Conservation (phyloP, 2,113 vertebrate species). For the Trematomus loennbergii region DNA sequence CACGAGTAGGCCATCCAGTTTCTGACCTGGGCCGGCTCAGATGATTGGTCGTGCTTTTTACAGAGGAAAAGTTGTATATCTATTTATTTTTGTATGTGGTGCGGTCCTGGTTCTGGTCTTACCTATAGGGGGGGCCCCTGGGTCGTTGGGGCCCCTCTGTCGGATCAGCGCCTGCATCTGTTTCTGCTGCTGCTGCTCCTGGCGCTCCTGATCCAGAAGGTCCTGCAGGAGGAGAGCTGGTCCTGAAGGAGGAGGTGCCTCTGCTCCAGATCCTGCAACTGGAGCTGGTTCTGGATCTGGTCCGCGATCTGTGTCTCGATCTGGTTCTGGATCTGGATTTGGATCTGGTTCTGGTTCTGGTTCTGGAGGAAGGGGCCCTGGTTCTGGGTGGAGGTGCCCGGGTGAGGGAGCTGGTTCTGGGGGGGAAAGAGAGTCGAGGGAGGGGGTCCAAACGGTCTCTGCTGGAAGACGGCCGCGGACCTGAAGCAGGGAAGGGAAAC, state of each 20-base stretch:
- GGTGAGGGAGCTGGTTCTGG: constrained; percentile 45
- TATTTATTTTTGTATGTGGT: too few relatives aligned
- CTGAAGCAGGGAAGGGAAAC: constrained; percentile 18
- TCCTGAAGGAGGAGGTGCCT: constrained; percentile 91
- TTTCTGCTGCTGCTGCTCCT: constrained; percentile 97
- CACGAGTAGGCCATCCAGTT: too few relatives aligned
- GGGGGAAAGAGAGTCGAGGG: constrained; percentile 74
- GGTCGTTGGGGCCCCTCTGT: constrained; percentile 81
- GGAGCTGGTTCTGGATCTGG: constrained; percentile 81
- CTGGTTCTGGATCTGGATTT: constrained; percentile 50
- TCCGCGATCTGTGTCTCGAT: constrained; percentile 59
- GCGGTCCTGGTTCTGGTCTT: constrained; percentile 38
- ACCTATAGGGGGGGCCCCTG: constrained; percentile 85
- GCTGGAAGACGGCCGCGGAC: constrained; percentile 57
- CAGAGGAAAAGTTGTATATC: too few relatives aligned
- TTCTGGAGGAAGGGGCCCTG: too few relatives aligned
- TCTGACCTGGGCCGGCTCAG: too few relatives aligned
- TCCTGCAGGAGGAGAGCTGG: constrained; percentile 95
- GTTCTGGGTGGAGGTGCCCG: constrained; percentile 31
- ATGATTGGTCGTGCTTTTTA: too few relatives aligned
- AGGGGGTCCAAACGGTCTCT: constrained; percentile 39
- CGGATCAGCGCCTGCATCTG: constrained; percentile 99
- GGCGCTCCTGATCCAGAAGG: constrained; percentile 95
- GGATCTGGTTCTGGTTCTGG: constrained; percentile 54
- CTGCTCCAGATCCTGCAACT: constrained; percentile 82